Evolutionary conservation across 2,797 vertebrate species (phyloP), one percentile per base, ranked within the genome.

Genomic region (Micrastur ruficollis): DNA sequence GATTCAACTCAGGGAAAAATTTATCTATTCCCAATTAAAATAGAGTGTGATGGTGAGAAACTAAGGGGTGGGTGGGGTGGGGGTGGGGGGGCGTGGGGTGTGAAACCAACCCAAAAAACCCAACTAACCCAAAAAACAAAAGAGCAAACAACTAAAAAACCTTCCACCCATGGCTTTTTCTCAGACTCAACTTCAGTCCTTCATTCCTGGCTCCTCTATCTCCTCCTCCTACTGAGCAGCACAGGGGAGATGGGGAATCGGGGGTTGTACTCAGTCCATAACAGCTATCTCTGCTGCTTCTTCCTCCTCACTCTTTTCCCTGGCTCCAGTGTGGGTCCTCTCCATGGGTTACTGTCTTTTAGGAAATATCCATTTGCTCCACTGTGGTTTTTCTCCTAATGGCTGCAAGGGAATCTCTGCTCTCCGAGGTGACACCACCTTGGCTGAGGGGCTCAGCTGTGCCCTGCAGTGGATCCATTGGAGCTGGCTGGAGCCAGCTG

Each of bases 401-500:
- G 22, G 29, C 16, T 49, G 27, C 22, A 58, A 22, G 23, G 29
- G 23, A 27, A 40, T 27, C 18, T 49, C 11, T 58, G 29, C 29
- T 68, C 23, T 17, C 27, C 0, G 1, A 80, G 76, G n/a, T 1
- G 3, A 6, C 9, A 16, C 10, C 21, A 26, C 14, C 44, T 14
- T 29, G 18, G 7, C 18, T 22, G 44, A 6, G 14, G 18, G 44
- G 23, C 9, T n/a, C 2, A 14, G 23, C 23, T 0, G 3, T 44
- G 32, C 15, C 61, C 16, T 22, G 17, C 0, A 3, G 22, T 38
- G 16, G 12, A 18, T 9, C 7, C 0, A 2, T 7, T 38, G 52
- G 34, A 81, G 22, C 6, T 1, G 0, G 27, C 17, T 81, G 34
- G 53, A 58, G 40, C 5, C 2, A 1, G 14, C 34, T 49, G 21